Conservation (phyloP, 2,113 vertebrate species). For the Tauraco erythrolophus region DNA sequence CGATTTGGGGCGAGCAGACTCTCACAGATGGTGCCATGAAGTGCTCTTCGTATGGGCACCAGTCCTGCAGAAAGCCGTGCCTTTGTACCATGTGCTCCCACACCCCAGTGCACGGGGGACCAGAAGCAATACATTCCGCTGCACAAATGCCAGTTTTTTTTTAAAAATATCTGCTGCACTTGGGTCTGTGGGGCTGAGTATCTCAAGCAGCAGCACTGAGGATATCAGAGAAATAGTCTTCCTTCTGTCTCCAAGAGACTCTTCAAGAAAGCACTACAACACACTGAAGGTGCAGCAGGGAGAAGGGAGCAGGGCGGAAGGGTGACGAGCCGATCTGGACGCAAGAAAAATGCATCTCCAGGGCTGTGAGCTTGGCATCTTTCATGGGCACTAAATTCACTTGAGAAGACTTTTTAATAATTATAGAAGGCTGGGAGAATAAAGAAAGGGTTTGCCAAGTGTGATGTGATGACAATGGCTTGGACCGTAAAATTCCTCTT, state of each 20-base stretch:
- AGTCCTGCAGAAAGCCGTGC: background rate
- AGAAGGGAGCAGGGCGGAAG: background rate
- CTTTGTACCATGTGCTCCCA: background rate
- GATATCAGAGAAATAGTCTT: background rate
- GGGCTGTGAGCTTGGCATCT: background rate
- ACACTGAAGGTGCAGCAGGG: background rate
- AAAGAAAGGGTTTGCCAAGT: conserved; percentile 27
- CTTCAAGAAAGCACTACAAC: background rate
- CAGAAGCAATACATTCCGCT: background rate
- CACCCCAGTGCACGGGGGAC: background rate
- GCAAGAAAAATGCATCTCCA: conserved; percentile 1
- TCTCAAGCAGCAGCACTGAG: background rate
- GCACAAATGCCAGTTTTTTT: background rate
- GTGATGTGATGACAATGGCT: conserved; percentile 37
- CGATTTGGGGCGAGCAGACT: background rate
- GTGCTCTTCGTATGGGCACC: background rate
- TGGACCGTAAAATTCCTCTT: background rate
- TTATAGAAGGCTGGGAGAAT: background rate
- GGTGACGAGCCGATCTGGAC: background rate
- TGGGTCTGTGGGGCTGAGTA: background rate
- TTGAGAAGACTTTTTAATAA: conserved; percentile 25
- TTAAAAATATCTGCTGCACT: background rate
- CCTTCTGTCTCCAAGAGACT: background rate
- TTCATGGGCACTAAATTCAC: conserved; percentile 16
- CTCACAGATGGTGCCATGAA: background rate